Evolutionary conservation across 2,797 vertebrate genomes (phyloP).

Genomic region (Chromobotia macracanthus): DNA sequence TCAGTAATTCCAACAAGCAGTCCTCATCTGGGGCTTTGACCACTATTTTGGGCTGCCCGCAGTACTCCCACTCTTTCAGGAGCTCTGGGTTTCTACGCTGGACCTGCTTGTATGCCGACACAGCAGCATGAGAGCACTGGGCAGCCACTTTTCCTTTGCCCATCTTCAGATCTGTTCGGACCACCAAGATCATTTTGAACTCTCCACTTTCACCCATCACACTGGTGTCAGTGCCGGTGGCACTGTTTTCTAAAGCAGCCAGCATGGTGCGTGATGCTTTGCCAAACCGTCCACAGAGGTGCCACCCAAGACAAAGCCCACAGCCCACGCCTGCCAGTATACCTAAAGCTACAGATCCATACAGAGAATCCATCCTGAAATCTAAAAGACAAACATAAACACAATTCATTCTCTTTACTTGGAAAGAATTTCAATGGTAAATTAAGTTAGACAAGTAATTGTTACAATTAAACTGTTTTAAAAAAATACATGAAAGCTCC

Average conservation of each 20-base stretch:
- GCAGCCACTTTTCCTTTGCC: slow-evolving; percentile 95
- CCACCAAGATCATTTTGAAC: slow-evolving; percentile 93
- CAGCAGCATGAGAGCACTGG: slow-evolving; percentile 93
- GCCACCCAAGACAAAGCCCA: slow-evolving; percentile 89
- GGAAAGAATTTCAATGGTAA: no score
- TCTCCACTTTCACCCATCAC: slow-evolving; percentile 90
- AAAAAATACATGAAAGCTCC: no score
- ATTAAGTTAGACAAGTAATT: no score
- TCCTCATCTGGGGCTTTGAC: slow-evolving; percentile 90
- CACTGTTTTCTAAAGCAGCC: slow-evolving; percentile 40
- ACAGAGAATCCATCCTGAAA: slow-evolving; percentile 79
- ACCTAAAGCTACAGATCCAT: slow-evolving; percentile 72
- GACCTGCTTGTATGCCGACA: slow-evolving; percentile 91
- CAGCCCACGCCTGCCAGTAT: slow-evolving; percentile 82
- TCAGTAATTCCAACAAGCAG: slow-evolving; percentile 81
- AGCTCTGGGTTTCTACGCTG: slow-evolving; percentile 86
- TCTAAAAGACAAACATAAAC: slow-evolving; percentile 21
- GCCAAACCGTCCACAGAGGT: slow-evolving; percentile 73
- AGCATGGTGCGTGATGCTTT: slow-evolving; percentile 53
- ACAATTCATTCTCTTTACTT: no score
- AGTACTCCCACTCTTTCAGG: slow-evolving; percentile 93
- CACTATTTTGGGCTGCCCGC: slow-evolving; percentile 95
- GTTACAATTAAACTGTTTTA: no score
- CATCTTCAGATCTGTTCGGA: slow-evolving; percentile 95
- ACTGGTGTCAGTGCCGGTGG: slow-evolving; percentile 65